Conservation (phyloP, 64 coral and sea anemone genomes). For the Astreopora myriophthalma region DNA sequence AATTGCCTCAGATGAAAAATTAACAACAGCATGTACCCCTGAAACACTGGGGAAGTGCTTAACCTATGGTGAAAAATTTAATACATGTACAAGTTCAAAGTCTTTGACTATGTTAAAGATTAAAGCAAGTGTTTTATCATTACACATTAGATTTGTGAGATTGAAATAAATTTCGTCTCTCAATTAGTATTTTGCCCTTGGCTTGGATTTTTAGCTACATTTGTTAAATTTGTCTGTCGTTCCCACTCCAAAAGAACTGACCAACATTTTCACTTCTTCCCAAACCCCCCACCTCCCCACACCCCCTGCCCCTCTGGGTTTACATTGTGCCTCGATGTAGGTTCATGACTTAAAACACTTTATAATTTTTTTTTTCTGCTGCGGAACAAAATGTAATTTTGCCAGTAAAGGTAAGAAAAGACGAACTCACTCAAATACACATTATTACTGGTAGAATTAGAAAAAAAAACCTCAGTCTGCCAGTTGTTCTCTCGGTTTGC, state of each 20-base stretch:
- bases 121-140: no score
- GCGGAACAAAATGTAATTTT: background rate
- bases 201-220: background rate
- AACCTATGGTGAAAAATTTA: no score
- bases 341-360: background rate
- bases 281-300: no score
- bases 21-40: no score
- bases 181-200: background rate
- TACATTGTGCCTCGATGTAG: background rate
- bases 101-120: no score
- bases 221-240: background rate
- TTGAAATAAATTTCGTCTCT: background rate
- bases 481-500: background rate
- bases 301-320: background rate
- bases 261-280: background rate
- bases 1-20: no score
- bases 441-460: background rate
- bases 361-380: background rate
- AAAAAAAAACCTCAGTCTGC: background rate
- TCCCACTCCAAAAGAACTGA: background rate
- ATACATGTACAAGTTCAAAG: no score
- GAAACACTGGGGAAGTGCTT: no score
- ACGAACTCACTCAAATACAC: background rate
- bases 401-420: background rate
- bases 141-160: no score